phyloP scores from a whole-genome alignment of 64 coral and sea anemone species.

The Trachythela sp. region DNA sequence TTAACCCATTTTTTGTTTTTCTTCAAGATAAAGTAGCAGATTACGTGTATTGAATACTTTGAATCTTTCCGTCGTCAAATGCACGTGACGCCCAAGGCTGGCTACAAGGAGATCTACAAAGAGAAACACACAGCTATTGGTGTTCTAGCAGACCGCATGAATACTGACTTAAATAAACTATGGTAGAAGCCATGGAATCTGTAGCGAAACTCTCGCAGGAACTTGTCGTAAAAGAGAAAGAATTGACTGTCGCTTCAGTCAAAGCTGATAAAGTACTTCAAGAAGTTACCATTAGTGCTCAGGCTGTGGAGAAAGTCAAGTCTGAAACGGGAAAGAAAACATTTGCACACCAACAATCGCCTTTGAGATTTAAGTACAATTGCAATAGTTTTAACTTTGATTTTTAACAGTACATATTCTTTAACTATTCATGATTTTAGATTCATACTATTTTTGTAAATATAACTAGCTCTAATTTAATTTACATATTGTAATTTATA shows the following conservation, averaged over 20 bases:
- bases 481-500: too few relatives aligned
- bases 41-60: constrained; percentile 85
- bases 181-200: constrained; percentile 88
- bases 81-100: constrained; percentile 84
- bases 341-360: too few relatives aligned
- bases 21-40: constrained; percentile 88
- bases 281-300: constrained; percentile 87
- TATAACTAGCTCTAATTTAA: too few relatives aligned
- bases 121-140: constrained; percentile 81
- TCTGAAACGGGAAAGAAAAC: too few relatives aligned
- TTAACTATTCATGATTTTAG: too few relatives aligned
- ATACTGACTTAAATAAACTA: constrained; percentile 65
- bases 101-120: constrained; percentile 85
- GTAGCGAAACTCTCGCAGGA: constrained; percentile 95
- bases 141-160: constrained; percentile 66
- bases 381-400: too few relatives aligned
- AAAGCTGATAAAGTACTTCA: constrained; percentile 93
- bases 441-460: too few relatives aligned
- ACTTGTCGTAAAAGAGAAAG: constrained; percentile 92
- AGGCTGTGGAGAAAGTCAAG: constrained; percentile 90
- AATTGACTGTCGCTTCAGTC: constrained; percentile 93
- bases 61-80: constrained; percentile 91
- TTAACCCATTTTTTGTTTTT: background rate
- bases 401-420: too few relatives aligned
- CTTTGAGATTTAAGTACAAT: too few relatives aligned